These are phyloP conservation scores for Aspidoscelis tigris DNA, from an alignment of 2,113 vertebrate species.

Conservation along the genomic window DNA sequence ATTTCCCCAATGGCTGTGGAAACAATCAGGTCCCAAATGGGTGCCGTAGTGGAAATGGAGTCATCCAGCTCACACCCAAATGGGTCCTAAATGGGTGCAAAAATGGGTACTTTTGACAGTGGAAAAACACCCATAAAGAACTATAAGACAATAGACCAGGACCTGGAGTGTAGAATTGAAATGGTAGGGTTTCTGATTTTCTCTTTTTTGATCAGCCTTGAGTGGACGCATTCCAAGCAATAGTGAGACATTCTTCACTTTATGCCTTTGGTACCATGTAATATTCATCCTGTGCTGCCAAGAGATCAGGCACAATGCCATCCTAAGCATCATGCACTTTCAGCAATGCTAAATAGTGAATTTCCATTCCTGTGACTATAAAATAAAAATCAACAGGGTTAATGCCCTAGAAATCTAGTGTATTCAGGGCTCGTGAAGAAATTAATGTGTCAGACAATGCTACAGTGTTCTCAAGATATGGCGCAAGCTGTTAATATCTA, in stretches of 20 bases:
- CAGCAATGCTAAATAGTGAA: neutral
- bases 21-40: too few relatives aligned
- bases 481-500: neutral
- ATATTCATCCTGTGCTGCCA: neutral
- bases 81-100: too few relatives aligned
- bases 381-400: neutral
- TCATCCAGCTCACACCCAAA: too few relatives aligned
- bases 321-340: neutral
- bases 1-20: too few relatives aligned
- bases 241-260: neutral
- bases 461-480: neutral
- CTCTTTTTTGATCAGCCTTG: neutral
- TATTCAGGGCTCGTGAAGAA: neutral
- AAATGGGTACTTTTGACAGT: too few relatives aligned
- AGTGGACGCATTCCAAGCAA: neutral
- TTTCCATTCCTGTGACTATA: neutral
- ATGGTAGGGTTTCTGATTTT: neutral
- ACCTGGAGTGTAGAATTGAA: neutral
- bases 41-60: too few relatives aligned
- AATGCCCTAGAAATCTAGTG: neutral
- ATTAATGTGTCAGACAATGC: neutral
- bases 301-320: neutral
- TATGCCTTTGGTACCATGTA: neutral
- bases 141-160: neutral
- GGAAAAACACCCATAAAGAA: too few relatives aligned